Conservation (phyloP, 2,888 invertebrate genomes). For the Drosophila imparisetae region DNA sequence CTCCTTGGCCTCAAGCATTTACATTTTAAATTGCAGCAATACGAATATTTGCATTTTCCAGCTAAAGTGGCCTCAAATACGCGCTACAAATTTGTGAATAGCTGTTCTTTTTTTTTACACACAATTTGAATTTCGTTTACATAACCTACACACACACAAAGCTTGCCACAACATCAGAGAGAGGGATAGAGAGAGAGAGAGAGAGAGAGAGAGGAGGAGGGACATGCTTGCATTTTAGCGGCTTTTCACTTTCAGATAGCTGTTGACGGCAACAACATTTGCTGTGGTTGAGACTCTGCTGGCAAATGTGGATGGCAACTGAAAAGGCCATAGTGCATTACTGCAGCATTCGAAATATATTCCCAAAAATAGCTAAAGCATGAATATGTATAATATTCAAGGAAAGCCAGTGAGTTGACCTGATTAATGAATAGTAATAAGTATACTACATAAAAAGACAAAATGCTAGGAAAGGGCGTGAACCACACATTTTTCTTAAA, state of each 20-base stretch:
- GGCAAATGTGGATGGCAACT: constrained; percentile 21
- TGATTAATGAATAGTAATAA: not conserved
- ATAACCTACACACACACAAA: constrained; percentile 30
- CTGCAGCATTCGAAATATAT: constrained; percentile 42
- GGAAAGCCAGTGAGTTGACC: not conserved
- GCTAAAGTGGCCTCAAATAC: constrained; percentile 58
- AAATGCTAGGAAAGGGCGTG: not conserved
- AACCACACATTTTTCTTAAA: not conserved
- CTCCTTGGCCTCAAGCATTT: constrained; percentile 73
- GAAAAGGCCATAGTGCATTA: not conserved
- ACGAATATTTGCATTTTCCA: constrained; percentile 69
- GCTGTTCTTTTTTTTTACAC: constrained; percentile 31
- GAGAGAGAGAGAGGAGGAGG: not conserved
- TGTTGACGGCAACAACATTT: constrained; percentile 42
- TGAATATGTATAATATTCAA: constrained; percentile 18
- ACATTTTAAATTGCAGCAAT: constrained; percentile 78
- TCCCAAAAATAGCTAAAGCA: constrained; percentile 23
- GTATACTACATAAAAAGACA: not conserved
- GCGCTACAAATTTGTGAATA: constrained; percentile 60
- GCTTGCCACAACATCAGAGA: not conserved
- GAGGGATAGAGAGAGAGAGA: constrained; percentile 1
- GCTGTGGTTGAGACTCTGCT: constrained; percentile 27
- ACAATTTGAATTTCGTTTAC: constrained; percentile 65
- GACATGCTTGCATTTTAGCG: constrained; percentile 55
- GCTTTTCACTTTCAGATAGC: constrained; percentile 42